A percentile compares a stretch with the other conserved stretches of the same genome.
phyloP scores from a whole-genome alignment of 2,888 invertebrate genomes.

The Crossocerus cetratus region DNA sequence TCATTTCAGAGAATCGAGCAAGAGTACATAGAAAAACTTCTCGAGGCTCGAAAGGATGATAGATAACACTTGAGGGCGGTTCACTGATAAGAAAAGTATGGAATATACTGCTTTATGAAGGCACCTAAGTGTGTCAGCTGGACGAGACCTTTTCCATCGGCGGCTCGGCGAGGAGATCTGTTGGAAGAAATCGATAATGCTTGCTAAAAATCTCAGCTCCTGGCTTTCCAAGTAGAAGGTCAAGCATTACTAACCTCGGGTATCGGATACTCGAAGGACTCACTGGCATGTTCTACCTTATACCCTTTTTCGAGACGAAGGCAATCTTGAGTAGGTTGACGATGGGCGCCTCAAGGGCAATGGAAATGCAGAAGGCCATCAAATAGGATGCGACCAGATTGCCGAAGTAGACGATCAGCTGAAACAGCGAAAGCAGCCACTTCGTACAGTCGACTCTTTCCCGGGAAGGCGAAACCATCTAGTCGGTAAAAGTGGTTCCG shows the following conservation, averaged over 20 bases:
- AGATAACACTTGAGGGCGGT: background rate
- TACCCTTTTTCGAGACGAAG: slow-evolving; percentile 76
- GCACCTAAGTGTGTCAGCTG: no score
- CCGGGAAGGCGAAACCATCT: background rate
- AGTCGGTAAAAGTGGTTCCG: background rate
- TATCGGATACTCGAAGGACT: background rate
- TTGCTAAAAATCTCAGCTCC: no score
- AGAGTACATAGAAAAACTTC: background rate
- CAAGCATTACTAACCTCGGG: slow-evolving; percentile 24
- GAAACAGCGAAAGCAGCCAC: background rate
- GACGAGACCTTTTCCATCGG: no score
- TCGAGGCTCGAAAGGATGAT: background rate
- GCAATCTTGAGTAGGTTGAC: slow-evolving; percentile 87
- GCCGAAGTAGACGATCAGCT: slow-evolving; percentile 84
- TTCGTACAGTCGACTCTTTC: background rate
- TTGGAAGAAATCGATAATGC: background rate
- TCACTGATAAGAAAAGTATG: no score
- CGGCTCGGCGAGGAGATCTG: background rate
- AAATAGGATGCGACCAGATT: slow-evolving; percentile 88
- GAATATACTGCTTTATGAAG: no score
- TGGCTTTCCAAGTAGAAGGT: no score
- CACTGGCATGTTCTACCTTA: slow-evolving; percentile 67
- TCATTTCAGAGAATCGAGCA: background rate
- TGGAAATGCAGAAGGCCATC: slow-evolving; percentile 86
- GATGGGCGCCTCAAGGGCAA: slow-evolving; percentile 89